Conservation (phyloP, 2,113 vertebrate genomes). For the Burhinus bistriatus region DNA sequence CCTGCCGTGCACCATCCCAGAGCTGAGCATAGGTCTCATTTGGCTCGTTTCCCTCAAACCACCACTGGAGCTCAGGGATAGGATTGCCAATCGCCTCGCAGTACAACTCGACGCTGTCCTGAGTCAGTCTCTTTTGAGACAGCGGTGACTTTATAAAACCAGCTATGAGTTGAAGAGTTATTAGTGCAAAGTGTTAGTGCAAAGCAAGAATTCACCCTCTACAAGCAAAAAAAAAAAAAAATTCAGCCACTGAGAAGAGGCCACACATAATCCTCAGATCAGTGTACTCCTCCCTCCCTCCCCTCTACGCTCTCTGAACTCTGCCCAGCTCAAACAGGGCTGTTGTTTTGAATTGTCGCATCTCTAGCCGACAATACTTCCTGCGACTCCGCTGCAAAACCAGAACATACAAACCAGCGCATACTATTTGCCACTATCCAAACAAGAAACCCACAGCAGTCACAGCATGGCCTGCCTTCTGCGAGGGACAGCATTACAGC, state of each 20-base stretch:
- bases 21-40: constrained; percentile 82
- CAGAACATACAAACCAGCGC: not conserved
- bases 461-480: fast-evolving
- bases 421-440: fast-evolving
- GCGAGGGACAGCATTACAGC: fast-evolving
- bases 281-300: fast-evolving
- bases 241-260: not conserved
- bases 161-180: constrained; percentile 74
- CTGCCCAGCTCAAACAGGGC: not conserved
- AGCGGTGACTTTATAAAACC: constrained; percentile 87
- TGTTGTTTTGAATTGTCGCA: fast-evolving
- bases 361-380: not conserved
- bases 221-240: not conserved
- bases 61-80: constrained; percentile 92
- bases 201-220: constrained; percentile 32
- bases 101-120: constrained; percentile 82
- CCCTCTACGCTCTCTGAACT: not conserved
- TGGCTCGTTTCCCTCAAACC: constrained; percentile 84
- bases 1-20: constrained; percentile 85
- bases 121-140: constrained; percentile 80
- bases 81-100: constrained; percentile 89
- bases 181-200: constrained; percentile 70
- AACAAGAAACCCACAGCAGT: not conserved
- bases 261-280: fast-evolving
- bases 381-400: fast-evolving